phyloP scores from a whole-genome alignment of 2,113 vertebrate genomes.

The Neotoma lepida region DNA sequence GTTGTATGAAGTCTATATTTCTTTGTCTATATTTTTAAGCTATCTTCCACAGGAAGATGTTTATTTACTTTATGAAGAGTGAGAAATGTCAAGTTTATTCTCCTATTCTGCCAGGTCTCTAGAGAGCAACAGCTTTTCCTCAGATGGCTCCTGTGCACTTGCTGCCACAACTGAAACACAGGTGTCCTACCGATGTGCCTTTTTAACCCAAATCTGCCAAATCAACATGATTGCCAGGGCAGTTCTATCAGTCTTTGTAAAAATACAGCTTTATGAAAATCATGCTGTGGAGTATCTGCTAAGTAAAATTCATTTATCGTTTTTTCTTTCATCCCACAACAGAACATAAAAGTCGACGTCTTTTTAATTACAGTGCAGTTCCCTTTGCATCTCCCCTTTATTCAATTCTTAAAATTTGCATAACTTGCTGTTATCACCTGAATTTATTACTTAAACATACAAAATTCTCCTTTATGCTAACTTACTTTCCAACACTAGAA shows the following conservation, averaged over 20 bases:
- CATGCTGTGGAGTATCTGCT: slow-evolving; percentile 42
- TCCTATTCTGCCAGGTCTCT: neutral
- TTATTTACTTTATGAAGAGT: slow-evolving; percentile 37
- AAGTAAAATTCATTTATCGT: neutral
- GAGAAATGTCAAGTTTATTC: neutral
- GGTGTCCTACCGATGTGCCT: slow-evolving; percentile 22
- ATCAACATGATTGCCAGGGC: neutral
- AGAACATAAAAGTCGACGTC: neutral
- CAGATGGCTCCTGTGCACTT: neutral
- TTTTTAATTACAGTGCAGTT: neutral
- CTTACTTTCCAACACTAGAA: slow-evolving; percentile 2
- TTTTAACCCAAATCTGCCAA: slow-evolving; percentile 24
- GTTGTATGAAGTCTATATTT: neutral
- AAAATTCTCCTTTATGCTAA: neutral
- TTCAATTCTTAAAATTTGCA: slow-evolving; percentile 23
- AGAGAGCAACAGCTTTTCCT: neutral
- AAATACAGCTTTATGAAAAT: neutral
- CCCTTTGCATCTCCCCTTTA: neutral
- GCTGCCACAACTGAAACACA: neutral
- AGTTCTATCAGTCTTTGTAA: slow-evolving; percentile 43
- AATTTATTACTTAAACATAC: neutral
- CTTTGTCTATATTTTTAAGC: slow-evolving; percentile 3
- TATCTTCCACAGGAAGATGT: neutral
- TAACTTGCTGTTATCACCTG: neutral
- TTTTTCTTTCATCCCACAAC: neutral